Evolutionary conservation across 2,797 vertebrate species (phyloP).

Genomic region (Danio choprae): DNA sequence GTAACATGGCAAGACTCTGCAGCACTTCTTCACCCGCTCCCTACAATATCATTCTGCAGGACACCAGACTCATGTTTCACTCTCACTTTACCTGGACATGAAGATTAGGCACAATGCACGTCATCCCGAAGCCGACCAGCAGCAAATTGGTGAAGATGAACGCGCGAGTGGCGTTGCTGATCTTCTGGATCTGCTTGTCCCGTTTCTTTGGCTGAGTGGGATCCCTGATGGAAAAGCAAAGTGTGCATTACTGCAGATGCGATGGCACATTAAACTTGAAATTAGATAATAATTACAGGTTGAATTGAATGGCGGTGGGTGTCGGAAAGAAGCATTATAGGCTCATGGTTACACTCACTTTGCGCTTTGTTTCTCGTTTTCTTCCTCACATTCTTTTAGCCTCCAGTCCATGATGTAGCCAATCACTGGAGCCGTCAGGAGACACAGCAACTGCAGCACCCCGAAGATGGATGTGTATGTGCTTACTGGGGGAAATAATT

Average conservation of each 20-base stretch:
- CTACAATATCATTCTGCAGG: constrained; percentile 6
- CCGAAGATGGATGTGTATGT: constrained; percentile 97
- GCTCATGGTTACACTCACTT: constrained; percentile 73
- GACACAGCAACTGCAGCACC: constrained; percentile 92
- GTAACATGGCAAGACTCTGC: constrained; percentile 58
- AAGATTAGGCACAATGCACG: constrained; percentile 89
- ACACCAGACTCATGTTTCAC: constrained; percentile 75
- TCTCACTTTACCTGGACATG: constrained; percentile 87
- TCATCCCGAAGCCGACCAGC: constrained; percentile 91
- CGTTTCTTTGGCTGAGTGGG: constrained; percentile 85
- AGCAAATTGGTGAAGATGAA: constrained; percentile 95
- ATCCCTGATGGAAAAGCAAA: constrained; percentile 74
- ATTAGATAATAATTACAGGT: background rate
- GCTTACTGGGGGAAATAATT: constrained; percentile 79
- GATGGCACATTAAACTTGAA: background rate
- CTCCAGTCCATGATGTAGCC: constrained; percentile 98
- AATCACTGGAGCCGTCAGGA: constrained; percentile 94
- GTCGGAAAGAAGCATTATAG: constrained; percentile 3
- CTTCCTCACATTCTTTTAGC: constrained; percentile 91
- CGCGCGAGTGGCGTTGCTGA: constrained; percentile 91
- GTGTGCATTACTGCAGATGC: background rate
- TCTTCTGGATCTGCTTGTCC: constrained; percentile 91
- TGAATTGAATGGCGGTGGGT: background rate
- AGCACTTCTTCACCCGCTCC: constrained; percentile 45
- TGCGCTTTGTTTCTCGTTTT: constrained; percentile 79